Evolutionary conservation across 2,888 invertebrate genomes (phyloP).

Genomic region (Reticulitermes lucifugus): DNA sequence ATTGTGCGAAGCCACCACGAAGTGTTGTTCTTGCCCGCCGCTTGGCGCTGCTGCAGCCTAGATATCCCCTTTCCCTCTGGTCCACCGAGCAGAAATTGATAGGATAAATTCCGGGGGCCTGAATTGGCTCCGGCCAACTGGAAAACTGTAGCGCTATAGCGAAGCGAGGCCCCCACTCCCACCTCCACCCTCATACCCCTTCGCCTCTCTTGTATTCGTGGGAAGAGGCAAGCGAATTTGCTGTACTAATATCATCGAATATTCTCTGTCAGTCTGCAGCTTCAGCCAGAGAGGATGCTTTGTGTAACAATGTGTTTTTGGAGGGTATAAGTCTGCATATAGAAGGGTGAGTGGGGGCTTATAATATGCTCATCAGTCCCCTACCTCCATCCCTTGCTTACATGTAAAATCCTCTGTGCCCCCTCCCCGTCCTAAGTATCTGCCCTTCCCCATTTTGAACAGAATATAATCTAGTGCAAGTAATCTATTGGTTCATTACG

Average conservation of each 20-base stretch:
- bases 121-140: constrained; percentile 71
- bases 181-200: constrained; percentile 40
- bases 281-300: constrained; percentile 34
- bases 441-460: constrained; percentile 29
- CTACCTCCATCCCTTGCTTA: constrained; percentile 1
- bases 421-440: background rate
- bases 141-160: constrained; percentile 59
- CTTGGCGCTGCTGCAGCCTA: background rate
- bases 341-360: constrained; percentile 29
- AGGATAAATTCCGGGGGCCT: constrained; percentile 73
- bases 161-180: constrained; percentile 40
- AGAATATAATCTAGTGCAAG: constrained; percentile 52
- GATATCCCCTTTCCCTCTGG: constrained; percentile 58
- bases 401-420: constrained; percentile 9
- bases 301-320: constrained; percentile 53
- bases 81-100: constrained; percentile 74
- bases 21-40: constrained; percentile 36
- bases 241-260: constrained; percentile 44
- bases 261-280: constrained; percentile 43
- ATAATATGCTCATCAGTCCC: constrained; percentile 39
- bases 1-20: background rate
- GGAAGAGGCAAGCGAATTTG: constrained; percentile 43
- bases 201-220: constrained; percentile 31
- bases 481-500: constrained; percentile 54
- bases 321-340: constrained; percentile 45